Percentiles rank a stretch among this genome's conserved stretches.
Conservation (phyloP, 2,113 vertebrate species). For the Platysteira castanea region DNA sequence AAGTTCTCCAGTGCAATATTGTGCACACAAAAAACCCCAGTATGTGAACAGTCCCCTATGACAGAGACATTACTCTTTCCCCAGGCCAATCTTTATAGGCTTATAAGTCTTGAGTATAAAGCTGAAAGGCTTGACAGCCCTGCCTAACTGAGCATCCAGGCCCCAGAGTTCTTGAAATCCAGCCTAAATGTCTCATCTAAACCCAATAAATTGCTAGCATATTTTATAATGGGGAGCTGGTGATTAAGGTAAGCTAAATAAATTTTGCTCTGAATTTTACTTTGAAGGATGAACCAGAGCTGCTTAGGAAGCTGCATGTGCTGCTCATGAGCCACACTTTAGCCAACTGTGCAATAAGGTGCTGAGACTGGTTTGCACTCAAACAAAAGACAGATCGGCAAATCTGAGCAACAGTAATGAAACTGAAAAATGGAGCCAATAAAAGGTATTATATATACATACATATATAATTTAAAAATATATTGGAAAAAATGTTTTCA, state of each 20-base stretch:
- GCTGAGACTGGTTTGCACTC: not conserved
- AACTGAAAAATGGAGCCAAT: not conserved
- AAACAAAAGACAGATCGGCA: not conserved
- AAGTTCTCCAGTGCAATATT: not conserved
- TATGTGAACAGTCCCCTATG: not conserved
- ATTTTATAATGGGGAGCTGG: not conserved
- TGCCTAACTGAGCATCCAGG: not conserved
- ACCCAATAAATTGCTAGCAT: not conserved
- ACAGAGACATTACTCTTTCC: not conserved
- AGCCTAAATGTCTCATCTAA: not conserved
- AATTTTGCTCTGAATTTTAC: not conserved
- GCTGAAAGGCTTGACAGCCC: not conserved
- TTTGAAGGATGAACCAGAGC: not conserved
- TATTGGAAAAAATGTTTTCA: not conserved
- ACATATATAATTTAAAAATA: not conserved
- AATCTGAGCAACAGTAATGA: not conserved
- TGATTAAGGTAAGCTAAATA: not conserved
- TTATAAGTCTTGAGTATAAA: not conserved
- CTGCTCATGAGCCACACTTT: not conserved
- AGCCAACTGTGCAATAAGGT: not conserved
- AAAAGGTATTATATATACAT: not conserved
- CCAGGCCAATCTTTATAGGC: not conserved
- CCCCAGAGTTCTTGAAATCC: not conserved
- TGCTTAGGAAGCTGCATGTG: not conserved
- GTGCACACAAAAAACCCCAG: fast-evolving